phyloP scores from a whole-genome alignment of 1,140 invertebrate species.

The Luehdorfia chinensis region DNA sequence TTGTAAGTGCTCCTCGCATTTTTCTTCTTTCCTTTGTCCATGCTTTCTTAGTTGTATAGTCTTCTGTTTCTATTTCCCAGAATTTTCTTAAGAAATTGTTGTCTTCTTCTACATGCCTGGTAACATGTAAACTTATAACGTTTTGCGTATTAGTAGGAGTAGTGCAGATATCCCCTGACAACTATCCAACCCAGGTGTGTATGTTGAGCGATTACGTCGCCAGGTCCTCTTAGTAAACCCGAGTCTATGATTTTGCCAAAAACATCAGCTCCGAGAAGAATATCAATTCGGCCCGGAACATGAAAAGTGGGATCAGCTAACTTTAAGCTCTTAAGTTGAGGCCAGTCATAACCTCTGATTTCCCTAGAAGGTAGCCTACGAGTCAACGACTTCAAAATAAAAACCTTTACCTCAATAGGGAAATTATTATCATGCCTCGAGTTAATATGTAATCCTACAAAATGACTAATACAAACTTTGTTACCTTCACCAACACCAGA shows the following conservation, averaged over 20 bases:
- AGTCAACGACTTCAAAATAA: conserved; percentile 24
- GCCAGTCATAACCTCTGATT: conserved; percentile 4
- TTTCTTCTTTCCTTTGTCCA: conserved; percentile 27
- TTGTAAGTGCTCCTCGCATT: too few relatives aligned
- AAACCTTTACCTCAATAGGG: conserved; percentile 22
- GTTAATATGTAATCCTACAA: conserved; percentile 19
- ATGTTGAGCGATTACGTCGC: conserved; percentile 30
- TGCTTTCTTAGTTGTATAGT: conserved; percentile 19
- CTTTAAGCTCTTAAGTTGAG: too few relatives aligned
- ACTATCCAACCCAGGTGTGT: conserved; percentile 28
- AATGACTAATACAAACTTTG: conserved; percentile 21
- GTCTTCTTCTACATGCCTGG: conserved; percentile 23
- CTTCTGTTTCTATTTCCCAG: conserved; percentile 31
- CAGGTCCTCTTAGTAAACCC: conserved; percentile 21
- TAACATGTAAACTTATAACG: conserved; percentile 19
- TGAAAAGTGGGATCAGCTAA: conserved; percentile 25
- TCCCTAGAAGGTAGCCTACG: conserved; percentile 24
- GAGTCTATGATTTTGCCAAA: conserved; percentile 30
- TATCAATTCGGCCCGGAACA: conserved; percentile 25
- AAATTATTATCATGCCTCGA: conserved; percentile 20
- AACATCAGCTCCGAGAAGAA: conserved; percentile 27
- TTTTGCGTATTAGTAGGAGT: too few relatives aligned
- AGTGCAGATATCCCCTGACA: too few relatives aligned
- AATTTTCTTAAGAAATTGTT: conserved; percentile 29
- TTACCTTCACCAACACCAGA: conserved; percentile 27